Base-by-base conservation (phyloP, 2,888 invertebrate species). In the Cheilosia pagana region DNA sequence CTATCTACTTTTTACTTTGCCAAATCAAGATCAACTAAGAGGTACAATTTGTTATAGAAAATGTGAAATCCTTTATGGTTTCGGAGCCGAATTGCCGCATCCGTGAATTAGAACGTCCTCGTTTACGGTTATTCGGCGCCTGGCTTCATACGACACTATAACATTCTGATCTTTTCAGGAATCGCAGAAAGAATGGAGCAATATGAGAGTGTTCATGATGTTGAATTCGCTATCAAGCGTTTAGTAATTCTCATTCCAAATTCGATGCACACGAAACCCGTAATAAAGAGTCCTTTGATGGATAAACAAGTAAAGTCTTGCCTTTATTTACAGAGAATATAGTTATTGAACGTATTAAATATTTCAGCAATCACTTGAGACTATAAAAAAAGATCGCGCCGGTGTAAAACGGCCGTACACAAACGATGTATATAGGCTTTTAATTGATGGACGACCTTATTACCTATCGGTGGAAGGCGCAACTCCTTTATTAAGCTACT, bases 401-500 rank as follows among this genome's bases (percentile, higher is more conserved):
- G 91, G 91, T 0, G 91, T 91, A 0, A 48, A 75, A 10, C 88
- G 91, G 1, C 89, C 89, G 0, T 91, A 87, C 45, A 88, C 88
- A 76, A 90, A 90, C 85, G 90, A 87, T 25, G 90, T 91, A 0
- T 91, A 91, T 70, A 87, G 88, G 19, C 53, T 55, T n/a, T 19
- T 71, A 25, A 88, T 91, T 3, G 88, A 90, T 70, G 88, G 87
- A 0, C 86, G 35, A n/a, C 65, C 25, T 3, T 91, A 89, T 67
- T 91, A 91, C 65, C 87, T 91, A 21, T 88, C 88, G 0, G 65
- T 91, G 39, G 91, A 91, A 86, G 91, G 91, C 0, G 91, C 91
- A 2, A 91, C 91, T 0, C 91, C 91, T 0, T 79, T 91, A 86
- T n/a, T 91, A 31, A 89, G 90, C 10, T 91, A 89, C 71, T 90